Percentiles rank a stretch among this genome's conserved stretches.
Evolutionary conservation across 2,113 vertebrate genomes (phyloP).

Genomic region (pig (Sus scrofa)): DNA sequence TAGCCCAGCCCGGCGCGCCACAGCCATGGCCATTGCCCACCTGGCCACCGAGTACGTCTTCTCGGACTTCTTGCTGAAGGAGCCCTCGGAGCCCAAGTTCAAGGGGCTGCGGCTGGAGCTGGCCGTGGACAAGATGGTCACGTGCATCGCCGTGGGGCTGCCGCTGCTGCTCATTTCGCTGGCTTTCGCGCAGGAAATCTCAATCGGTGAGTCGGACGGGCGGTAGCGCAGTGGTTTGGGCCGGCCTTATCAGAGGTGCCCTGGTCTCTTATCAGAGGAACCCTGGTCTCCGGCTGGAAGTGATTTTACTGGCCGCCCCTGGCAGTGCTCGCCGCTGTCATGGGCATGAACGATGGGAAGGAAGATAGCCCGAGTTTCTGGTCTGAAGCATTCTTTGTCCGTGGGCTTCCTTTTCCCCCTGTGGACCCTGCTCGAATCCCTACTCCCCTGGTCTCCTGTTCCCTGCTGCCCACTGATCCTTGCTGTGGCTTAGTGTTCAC

Average conservation of each 20-base stretch:
- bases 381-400: neutral
- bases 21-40: slow-evolving; percentile 95
- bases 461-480: neutral
- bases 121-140: slow-evolving; percentile 95
- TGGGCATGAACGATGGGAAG: neutral
- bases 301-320: neutral
- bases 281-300: neutral
- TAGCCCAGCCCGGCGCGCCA: neutral
- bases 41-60: slow-evolving; percentile 98
- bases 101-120: slow-evolving; percentile 96
- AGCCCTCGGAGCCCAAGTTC: slow-evolving; percentile 92
- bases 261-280: neutral
- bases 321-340: no score
- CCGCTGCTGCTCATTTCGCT: slow-evolving; percentile 97
- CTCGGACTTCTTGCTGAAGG: slow-evolving; percentile 96
- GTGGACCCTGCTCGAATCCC: neutral
- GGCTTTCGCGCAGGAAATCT: slow-evolving; percentile 97
- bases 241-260: neutral
- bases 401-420: neutral
- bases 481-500: neutral
- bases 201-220: slow-evolving; percentile 89
- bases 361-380: neutral
- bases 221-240: neutral
- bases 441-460: neutral
- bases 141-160: slow-evolving; percentile 94